phyloP scores from a whole-genome alignment of 2,888 invertebrate species.

The Phymatocera aterrima region DNA sequence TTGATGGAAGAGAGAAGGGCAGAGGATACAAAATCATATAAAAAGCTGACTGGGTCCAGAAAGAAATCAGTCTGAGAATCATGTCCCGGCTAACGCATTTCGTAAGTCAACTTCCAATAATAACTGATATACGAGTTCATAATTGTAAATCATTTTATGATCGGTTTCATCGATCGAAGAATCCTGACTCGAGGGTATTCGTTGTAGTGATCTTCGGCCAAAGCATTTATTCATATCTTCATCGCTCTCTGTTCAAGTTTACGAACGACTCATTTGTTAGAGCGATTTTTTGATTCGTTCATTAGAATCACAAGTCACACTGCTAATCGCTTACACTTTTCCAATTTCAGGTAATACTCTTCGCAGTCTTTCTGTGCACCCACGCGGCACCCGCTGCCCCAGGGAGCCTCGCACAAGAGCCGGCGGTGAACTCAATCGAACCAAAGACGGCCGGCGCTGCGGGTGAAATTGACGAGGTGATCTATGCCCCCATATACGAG shows the following conservation, averaged over 20 bases:
- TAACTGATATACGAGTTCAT: neutral
- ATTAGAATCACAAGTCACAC: neutral
- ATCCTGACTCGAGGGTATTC: too few species aligned
- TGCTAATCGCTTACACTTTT: neutral
- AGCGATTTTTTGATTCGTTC: neutral
- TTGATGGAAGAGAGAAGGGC: constrained; percentile 19
- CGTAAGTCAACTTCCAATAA: constrained; percentile 15
- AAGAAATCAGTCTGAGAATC: constrained; percentile 7
- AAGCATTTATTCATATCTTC: neutral
- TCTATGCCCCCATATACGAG: constrained; percentile 13
- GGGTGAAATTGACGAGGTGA: neutral
- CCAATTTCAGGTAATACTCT: neutral
- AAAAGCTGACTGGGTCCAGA: neutral
- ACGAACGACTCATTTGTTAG: neutral
- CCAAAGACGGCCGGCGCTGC: too few species aligned
- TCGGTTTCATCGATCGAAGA: neutral
- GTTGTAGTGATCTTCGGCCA: neutral
- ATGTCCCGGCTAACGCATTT: constrained; percentile 25
- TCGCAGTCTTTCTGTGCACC: neutral
- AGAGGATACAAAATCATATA: constrained; percentile 19
- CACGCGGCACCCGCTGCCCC: neutral
- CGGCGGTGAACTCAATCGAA: neutral
- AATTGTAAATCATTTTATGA: neutral
- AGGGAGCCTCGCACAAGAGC: neutral
- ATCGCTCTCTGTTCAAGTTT: neutral